Base-by-base conservation (phyloP, 2,888 invertebrate species). In the Lycophotia porphyrea region DNA sequence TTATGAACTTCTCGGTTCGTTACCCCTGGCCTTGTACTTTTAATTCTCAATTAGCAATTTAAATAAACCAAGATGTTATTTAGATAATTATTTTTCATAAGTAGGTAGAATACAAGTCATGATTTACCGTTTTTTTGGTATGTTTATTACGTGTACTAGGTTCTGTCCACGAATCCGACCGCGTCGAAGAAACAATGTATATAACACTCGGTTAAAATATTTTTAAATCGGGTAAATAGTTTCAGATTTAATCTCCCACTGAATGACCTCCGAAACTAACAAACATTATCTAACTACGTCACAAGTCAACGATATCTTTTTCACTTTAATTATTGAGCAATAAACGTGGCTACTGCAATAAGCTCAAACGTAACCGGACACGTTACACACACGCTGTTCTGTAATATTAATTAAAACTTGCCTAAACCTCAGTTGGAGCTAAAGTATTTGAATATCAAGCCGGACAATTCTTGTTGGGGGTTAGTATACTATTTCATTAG, bases 21-120 rank as follows among this genome's bases (percentile, higher is more conserved):
- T 74, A n/a, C 31, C 13, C 11, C n/a, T 5, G 49, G 60, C 75
- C 60, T 74, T 74, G 39, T 49, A 36, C 13, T 74, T 36, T 60
- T 74, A 1, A 7, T 47, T 39, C 21, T 60, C 5, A 75, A 61
- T 61, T 61, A 74, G 21, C 39, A 61, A 61, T 49, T 74, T 31
- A 74, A 47, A 39, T 60, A 31, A 34, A 73, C 27, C 11, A 31
- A 47, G n/a, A 34, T 36, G 15, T n/a, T 73, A 47, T 24, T 18
- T 58, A 18, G 1, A 1, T 58, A 47, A 11, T 58, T 36, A 73
- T 18, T 47, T 24, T 24, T 44, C 18, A 11, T 34, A 34, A 24
- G 11, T 42, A 65, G 31, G 9, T n/a, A 70, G 15, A 3, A 39
- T 27, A 13, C 49, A 52, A 52, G n/a, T 52, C 69, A 39, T 63